Base-by-base conservation (phyloP, 2,888 invertebrate species). In the Diachrysia chrysitis region DNA sequence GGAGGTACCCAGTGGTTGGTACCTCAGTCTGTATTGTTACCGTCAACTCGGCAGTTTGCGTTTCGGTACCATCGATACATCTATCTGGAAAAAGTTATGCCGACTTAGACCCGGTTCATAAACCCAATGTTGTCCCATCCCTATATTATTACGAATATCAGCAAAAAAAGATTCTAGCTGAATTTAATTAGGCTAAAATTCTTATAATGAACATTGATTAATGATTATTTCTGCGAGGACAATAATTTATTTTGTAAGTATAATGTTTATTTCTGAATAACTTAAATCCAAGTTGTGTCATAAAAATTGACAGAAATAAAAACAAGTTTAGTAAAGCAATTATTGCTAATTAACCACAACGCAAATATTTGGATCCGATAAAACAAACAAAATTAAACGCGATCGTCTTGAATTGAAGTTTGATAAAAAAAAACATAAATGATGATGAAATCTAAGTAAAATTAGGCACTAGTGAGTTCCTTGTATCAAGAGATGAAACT, bases 1-100 rank as follows among this genome's bases (percentile, higher is more conserved):
- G 79, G 91, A 92, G 93, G 93, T 91, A 93, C 93, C 92, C 78
- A 78, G 69, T 23, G 66, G 73, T 70, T 83, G 92, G 93, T 92
- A 92, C 93, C 93, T 87, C 89, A 79, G 84, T 84, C 81, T 83
- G 79, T 84, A 81, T 83, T 73, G 83, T 83, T 79, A 82, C 83
- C 82, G 87, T 86, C 84, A 87, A 87, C 85, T 89, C 71, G 85
- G 84, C 71, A 84, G 83, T 85, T 87, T 87, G 80, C 82, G 85
- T 90, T 91, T 92, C 81, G 87, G 86, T 91, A 88, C 83, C 94
- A 94, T 94, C 90, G 88, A 90, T 90, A 88, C 85, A 87, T 82
- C 89, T 90, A 93, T 94, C 94, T 95, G 94, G 78, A 93, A 93
- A 88, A 79, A 84, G 74, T 83, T 76, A 62, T 66, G 25, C 73